Percentiles rank a stretch among this genome's conserved stretches.
These are phyloP conservation scores for Rhynchonycteris naso DNA, from an alignment of 2,797 vertebrate genomes.

Conservation along the genomic window DNA sequence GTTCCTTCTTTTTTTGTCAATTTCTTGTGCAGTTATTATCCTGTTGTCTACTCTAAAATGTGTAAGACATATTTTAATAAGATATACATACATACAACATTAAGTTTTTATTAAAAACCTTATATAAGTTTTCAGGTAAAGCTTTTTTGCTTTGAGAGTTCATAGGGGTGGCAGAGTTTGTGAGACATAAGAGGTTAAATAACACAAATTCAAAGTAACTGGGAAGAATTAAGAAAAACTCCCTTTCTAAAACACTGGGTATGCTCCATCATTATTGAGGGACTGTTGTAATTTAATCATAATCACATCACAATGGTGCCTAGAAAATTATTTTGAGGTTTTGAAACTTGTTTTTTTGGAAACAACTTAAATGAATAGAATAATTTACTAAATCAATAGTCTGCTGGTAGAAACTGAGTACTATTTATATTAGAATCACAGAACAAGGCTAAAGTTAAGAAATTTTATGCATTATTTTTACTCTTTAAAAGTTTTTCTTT, in stretches of 20 bases:
- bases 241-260: neutral
- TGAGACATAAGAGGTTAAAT: rapidly evolving
- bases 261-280: neutral
- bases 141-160: neutral
- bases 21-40: neutral
- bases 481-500: neutral
- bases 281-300: neutral
- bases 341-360: neutral
- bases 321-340: neutral
- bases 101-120: neutral
- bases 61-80: neutral
- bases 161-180: neutral
- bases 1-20: neutral
- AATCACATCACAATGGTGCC: neutral
- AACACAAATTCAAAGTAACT: neutral
- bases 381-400: neutral
- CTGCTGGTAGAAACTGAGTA: neutral
- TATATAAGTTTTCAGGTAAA: neutral
- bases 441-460: neutral
- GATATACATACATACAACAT: neutral
- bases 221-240: neutral
- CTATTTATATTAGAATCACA: neutral
- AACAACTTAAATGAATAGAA: neutral
- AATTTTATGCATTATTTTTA: neutral
- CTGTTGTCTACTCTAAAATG: neutral